Base-by-base conservation (phyloP, 2,113 vertebrate species). In the Neoarius graeffei region DNA sequence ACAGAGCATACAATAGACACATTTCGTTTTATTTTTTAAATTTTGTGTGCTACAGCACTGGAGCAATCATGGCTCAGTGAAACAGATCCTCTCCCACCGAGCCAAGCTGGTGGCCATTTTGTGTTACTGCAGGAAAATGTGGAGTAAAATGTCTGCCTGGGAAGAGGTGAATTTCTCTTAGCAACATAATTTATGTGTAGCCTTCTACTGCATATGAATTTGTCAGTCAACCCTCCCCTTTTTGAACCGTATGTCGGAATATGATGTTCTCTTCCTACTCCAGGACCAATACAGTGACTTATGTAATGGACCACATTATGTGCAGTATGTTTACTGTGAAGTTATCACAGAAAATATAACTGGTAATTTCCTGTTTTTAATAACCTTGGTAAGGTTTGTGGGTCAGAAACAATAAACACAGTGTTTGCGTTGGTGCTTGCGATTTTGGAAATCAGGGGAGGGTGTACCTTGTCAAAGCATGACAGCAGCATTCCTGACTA, bases 101-200 rank as follows among this genome's bases (percentile, higher is more conserved):
- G 30, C 35, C 0, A 7, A 81, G 66, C 57, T 86, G 88, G 88
- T 84, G 74, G 88, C 89, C 89, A 91, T 91, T 91, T 91, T 88
- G 81, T 84, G 81, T 85, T 85, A 83, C 50, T 88, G 69, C 86
- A 88, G 69, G 52, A 60, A 60, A 76, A 5, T 56, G n/a, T 60
- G 19, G 13, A 42, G 20, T 23, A 74, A 85, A 76, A 85, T 85
- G 84, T 74, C 69, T 85, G 84, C 84, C 54, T 76, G 54, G 66
- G n/a, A n/a, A 42, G 54, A 59, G 35, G 30, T 30, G 56, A 85
- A 60, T 30, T 59, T 74, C 25, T 84, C 17, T 17, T 52, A 27
- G 52, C 19, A 57, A 73, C n/a, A 20, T 35, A 57, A 30, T 73
- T 35, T 20, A 52, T 35, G 52, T 85, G 67, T 59, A 85, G 20